Evolutionary conservation across 2,113 vertebrate species (phyloP), one percentile per base, ranked within the genome.

Genomic region (Xiphophorus hellerii): DNA sequence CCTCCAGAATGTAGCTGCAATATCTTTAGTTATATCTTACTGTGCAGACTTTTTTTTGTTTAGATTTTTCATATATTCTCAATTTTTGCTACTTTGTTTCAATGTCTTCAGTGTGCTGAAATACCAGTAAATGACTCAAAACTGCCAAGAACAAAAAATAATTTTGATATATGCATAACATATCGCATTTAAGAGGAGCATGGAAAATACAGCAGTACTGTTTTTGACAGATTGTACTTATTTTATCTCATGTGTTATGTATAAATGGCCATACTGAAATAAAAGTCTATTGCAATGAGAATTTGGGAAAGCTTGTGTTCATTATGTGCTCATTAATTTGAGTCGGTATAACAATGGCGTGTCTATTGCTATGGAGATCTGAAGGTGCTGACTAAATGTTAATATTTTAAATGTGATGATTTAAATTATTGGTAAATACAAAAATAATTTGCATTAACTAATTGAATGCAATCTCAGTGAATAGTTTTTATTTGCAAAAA

Each of bases 141-240:
- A 63, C 22, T 69, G 7, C 60, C 68, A 60, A 77, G 66, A 72
- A 80, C 5, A 64, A n/a, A 62, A 37, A 3, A 81, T 15, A 44
- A 42, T 62, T 64, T 71, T 74, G 30, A 69, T 39, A 77, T 67
- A 14, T 66, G 78, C 81, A 80, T 17, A 77, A 79, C 67, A 77
- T 54, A 81, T 83, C 42, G 67, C 15, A 44, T 65, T 42, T 8
- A 60, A 67, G n/a, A 65, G 37, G 30, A 58, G 25, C 66, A 31
- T 25, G 54, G 39, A 61, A 39, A 65, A 62, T 30, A 71, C 39
- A 74, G 30, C 73, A 67, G 71, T 73, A 29, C 75, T 76, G 70
- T 77, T 81, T 30, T 66, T 78, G 30, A 12, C 62, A 29, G 69
- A 80, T 71, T 64, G 69, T 86, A 80, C 64, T 66, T 51, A 77